Evolutionary conservation across 2,797 vertebrate genomes (phyloP).

Genomic region (Varecia variegata): DNA sequence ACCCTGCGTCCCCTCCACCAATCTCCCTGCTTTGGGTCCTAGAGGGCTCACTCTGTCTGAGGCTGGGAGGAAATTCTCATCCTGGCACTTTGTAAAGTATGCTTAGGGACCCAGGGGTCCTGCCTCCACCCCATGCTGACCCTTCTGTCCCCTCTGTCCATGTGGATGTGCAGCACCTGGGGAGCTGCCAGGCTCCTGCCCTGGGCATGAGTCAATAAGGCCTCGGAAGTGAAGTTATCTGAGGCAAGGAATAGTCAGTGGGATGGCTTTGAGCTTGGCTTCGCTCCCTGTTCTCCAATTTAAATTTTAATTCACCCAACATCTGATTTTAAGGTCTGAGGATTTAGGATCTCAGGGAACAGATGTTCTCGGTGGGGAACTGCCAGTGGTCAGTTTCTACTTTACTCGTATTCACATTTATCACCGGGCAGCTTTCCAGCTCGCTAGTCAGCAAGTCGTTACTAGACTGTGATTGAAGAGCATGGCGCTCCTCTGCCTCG

Average conservation of each 20-base stretch:
- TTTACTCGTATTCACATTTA: not conserved
- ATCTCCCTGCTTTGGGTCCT: not conserved
- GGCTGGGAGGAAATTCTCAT: not conserved
- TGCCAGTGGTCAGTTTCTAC: not conserved
- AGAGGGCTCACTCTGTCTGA: fast-evolving
- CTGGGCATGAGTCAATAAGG: too few relatives aligned
- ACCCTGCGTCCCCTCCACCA: not conserved
- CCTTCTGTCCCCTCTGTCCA: not conserved
- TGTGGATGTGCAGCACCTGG: not conserved
- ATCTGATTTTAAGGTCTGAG: not conserved
- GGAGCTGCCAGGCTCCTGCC: not conserved
- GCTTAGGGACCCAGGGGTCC: not conserved
- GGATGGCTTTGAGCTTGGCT: not conserved
- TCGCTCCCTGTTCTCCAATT: not conserved
- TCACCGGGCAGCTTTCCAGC: not conserved
- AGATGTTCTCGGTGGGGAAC: not conserved
- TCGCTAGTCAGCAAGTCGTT: not conserved
- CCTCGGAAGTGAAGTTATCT: not conserved
- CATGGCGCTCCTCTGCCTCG: too few relatives aligned
- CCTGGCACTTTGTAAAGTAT: not conserved
- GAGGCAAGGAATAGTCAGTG: not conserved
- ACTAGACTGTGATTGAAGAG: not conserved
- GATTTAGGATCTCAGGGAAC: not conserved
- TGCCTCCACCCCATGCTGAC: not conserved
- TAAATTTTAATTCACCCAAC: not conserved